Conservation (phyloP, 2,797 vertebrate genomes). For the Otolemur crassicaudatus region DNA sequence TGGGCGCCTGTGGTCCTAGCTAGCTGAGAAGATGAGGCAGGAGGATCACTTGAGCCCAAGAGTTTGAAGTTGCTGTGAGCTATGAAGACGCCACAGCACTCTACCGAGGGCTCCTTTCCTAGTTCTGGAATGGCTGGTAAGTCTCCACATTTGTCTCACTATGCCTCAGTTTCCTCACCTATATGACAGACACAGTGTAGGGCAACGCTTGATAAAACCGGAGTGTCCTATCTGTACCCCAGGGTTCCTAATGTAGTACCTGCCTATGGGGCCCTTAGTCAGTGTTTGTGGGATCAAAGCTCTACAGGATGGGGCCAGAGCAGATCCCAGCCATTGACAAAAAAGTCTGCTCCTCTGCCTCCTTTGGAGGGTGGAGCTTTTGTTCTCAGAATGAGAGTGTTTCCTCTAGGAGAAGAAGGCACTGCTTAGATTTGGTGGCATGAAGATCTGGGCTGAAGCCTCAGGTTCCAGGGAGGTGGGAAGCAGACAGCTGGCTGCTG, state of each 20-base stretch:
- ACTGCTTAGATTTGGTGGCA: neutral
- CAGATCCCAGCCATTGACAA: neutral
- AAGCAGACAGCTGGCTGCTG: neutral
- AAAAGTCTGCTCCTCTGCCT: neutral
- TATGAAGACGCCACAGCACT: too few relatives aligned
- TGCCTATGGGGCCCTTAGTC: neutral
- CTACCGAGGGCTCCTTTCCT: neutral
- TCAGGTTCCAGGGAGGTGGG: neutral
- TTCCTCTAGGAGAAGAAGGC: neutral
- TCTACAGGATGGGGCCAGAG: neutral
- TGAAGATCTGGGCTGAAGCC: neutral
- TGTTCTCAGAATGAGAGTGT: neutral
- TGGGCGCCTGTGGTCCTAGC: too few relatives aligned
- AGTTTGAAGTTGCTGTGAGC: too few relatives aligned
- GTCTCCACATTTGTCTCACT: neutral
- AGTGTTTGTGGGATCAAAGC: neutral
- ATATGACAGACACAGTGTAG: neutral
- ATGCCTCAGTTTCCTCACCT: neutral
- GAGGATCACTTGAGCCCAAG: too few relatives aligned
- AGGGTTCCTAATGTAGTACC: neutral
- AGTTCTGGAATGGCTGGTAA: neutral
- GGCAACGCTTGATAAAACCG: neutral
- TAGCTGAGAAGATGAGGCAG: too few relatives aligned
- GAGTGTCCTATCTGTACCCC: neutral
- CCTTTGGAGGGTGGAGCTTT: neutral